Base-by-base conservation (phyloP, 2,797 vertebrate species). In the Hippocampus kuda region DNA sequence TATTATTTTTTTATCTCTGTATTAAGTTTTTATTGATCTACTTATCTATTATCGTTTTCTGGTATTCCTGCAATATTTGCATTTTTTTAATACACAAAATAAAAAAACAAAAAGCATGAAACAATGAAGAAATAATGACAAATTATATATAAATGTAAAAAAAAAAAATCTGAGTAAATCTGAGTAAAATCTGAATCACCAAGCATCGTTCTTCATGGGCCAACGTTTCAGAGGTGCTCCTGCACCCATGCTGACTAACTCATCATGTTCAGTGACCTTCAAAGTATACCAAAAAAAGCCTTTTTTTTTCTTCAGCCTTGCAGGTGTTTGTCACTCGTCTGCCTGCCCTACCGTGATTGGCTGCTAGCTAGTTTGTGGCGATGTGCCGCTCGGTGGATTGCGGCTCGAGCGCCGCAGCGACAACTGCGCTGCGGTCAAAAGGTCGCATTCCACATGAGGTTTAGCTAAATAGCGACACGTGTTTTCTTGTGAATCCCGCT, bases 181-280 rank as follows among this genome's bases (percentile, higher is more conserved):
- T n/a, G n/a, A 5, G 18, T 15, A 20, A 18, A n/a, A 54, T 89
- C 0, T 89, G 87, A 88, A 91, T 90, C 87, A 22, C 87, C 87
- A 89, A 81, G 90, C 89, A 68, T 88, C 86, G 83, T 88, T 90
- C 75, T 90, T 91, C 90, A 91, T 88, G 87, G 83, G 79, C 83
- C 88, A 88, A 87, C 89, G 88, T 87, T 90, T 90, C 87, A 88
- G 79, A 68, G 72, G 88, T 20, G 44, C 44, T 46, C 5, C 48
- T 49, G 48, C 48, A 88, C 48, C 16, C 18, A 20, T 49, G 5
- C 5, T 49, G 51, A 54, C 53, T 54, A 22, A 15, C 53, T 24
- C 11, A n/a, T 54, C 11, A 56, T 12, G 24, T 27, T 57, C 56
- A 26, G 26, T 57, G 56, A 57, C 26, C 12, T 56, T 26, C 54